Evolutionary conservation across 2,888 invertebrate genomes (phyloP).

Genomic region (Germaria angustata): DNA sequence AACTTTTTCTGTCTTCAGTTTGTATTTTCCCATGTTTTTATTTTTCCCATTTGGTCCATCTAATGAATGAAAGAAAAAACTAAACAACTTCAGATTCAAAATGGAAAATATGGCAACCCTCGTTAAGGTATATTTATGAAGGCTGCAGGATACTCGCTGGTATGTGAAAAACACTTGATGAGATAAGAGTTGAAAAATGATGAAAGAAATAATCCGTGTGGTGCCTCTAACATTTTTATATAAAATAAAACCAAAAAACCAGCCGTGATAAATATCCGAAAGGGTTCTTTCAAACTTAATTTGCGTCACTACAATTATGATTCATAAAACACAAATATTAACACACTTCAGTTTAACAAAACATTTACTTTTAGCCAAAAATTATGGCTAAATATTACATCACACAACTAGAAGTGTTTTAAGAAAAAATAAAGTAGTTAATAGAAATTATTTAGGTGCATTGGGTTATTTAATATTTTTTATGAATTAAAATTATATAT

Average conservation of each 20-base stretch:
- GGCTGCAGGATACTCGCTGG: neutral
- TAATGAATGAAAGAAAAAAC: too few relatives aligned
- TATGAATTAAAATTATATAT: too few relatives aligned
- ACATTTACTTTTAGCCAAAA: conserved; percentile 41
- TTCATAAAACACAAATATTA: conserved; percentile 24
- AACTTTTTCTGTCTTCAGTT: too few relatives aligned
- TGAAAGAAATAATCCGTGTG: neutral
- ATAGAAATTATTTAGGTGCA: neutral
- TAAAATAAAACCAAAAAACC: neutral
- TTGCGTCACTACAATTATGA: conserved; percentile 33
- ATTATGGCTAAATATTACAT: conserved; percentile 16
- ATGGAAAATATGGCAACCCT: neutral
- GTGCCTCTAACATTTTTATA: neutral
- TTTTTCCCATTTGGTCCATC: too few relatives aligned
- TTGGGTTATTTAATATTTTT: too few relatives aligned
- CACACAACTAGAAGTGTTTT: neutral
- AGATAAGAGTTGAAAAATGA: neutral
- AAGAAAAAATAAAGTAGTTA: neutral
- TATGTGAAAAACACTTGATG: neutral
- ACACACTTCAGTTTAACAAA: conserved; percentile 67
- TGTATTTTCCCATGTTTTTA: too few relatives aligned
- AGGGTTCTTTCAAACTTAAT: conserved; percentile 8
- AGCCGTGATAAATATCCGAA: conserved; percentile 6
- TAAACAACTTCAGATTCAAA: too few relatives aligned
- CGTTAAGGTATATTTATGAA: neutral